phyloP scores from a whole-genome alignment of 2,113 vertebrate species.

The Ceyx margarethae region DNA sequence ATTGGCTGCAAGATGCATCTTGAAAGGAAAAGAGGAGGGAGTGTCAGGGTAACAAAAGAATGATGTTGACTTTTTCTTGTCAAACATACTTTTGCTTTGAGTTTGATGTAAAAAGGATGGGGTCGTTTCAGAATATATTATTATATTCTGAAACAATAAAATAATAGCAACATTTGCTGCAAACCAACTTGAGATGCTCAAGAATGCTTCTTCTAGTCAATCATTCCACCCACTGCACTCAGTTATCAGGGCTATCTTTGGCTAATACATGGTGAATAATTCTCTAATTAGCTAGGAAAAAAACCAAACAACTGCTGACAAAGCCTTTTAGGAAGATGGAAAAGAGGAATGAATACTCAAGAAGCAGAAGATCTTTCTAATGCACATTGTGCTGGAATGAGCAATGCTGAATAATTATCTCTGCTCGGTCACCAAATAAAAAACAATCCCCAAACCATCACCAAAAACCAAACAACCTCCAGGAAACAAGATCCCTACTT shows the following conservation, averaged over 20 bases:
- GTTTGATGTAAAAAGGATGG: not conserved
- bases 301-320: not conserved
- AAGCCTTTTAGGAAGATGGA: not conserved
- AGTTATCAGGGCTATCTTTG: slow-evolving; percentile 16
- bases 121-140: not conserved
- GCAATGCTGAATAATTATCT: not conserved
- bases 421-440: not conserved
- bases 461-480: not conserved
- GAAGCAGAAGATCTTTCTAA: not conserved
- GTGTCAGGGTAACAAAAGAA: not conserved
- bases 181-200: slow-evolving; percentile 6
- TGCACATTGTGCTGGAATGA: not conserved
- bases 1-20: not conserved
- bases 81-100: slow-evolving; percentile 6
- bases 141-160: too few species aligned
- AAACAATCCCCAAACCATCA: not conserved
- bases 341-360: not conserved
- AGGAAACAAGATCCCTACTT: slow-evolving; percentile 5
- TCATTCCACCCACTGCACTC: not conserved
- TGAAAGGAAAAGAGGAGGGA: not conserved
- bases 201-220: not conserved
- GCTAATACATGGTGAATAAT: not conserved
- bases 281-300: not conserved
- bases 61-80: not conserved
- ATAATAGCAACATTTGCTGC: not conserved